phyloP scores from a whole-genome alignment of 2,113 vertebrate genomes.

The Podocnemis expansa region DNA sequence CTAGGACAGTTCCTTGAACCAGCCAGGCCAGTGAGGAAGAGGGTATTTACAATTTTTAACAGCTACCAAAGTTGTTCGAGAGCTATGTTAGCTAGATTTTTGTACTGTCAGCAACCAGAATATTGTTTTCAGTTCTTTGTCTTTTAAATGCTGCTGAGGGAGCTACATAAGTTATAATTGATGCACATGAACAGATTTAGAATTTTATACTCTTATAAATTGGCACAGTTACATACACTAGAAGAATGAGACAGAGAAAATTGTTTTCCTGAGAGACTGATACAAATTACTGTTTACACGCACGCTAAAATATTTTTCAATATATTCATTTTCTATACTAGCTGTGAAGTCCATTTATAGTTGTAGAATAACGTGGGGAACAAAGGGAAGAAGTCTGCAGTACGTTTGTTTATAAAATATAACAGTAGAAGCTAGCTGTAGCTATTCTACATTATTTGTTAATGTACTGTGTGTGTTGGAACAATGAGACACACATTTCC shows the following conservation, averaged over 20 bases:
- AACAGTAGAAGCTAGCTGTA: constrained; percentile 3
- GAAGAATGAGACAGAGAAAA: constrained; percentile 68
- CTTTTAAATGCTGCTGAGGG: constrained; percentile 72
- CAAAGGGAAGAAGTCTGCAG: constrained; percentile 29
- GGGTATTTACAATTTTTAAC: constrained; percentile 60
- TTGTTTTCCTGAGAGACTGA: constrained; percentile 68
- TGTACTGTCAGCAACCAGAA: constrained; percentile 74
- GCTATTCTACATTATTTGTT: background rate
- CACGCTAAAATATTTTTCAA: constrained; percentile 61
- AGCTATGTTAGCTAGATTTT: constrained; percentile 64
- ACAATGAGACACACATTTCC: background rate
- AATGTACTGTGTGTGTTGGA: background rate
- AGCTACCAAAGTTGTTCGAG: constrained; percentile 58
- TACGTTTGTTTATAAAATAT: background rate
- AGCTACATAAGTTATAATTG: constrained; percentile 62
- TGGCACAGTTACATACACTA: constrained; percentile 46
- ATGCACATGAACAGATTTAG: constrained; percentile 64
- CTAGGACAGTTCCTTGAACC: background rate
- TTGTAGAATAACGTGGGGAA: constrained; percentile 40
- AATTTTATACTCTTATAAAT: constrained; percentile 72
- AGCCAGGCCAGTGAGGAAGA: constrained; percentile 30
- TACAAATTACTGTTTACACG: constrained; percentile 56
- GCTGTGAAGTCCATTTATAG: constrained; percentile 45
- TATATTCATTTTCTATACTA: constrained; percentile 55
- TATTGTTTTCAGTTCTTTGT: constrained; percentile 73